Base-by-base conservation (phyloP, 2,113 vertebrate species). In the Telmatochromis sp. region DNA sequence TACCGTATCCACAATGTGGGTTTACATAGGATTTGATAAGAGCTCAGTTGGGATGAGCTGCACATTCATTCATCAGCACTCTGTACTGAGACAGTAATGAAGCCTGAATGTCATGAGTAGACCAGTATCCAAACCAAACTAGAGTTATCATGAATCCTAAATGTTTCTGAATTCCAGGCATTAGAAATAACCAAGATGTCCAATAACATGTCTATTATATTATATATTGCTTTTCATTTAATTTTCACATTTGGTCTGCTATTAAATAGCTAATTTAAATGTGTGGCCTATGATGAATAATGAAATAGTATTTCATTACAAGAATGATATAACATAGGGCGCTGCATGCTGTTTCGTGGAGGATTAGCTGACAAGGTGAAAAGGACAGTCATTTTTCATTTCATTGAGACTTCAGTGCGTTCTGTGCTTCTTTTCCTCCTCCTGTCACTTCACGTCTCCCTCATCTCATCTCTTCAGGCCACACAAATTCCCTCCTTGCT, bases 341-440 rank as follows among this genome's bases (percentile, higher is more conserved):
- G 50, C 6, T 5, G 26, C 40, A 53, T 12, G n/a, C 68, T 13
- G 73, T 23, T 80, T 80, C 50, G 81, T 6, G 33, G 55, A 65
- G 37, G 57, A 82, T 33, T 21, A 60, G 89, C 80, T 89, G 88
- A 92, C 87, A 91, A 94, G 92, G 90, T 91, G 90, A 91, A 90
- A 90, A 89, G 81, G 90, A 91, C 87, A 82, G 85, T 82, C 88
- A 75, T 87, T 87, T 89, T 80, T 92, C 60, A 89, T 89, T 73
- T 80, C 87, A 73, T 14, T 71, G 78, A 86, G 89, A 87, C 86
- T 85, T 14, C 35, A 26, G 47, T 4, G 37, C 45, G 21, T 47
- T 8, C 81, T 87, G 58, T 84, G 84, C 87, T 84, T 82, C 86
- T 85, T 88, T 50, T 63, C 75, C 73, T 91, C 63, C 47, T 31